Evolutionary conservation across 2,113 vertebrate species (phyloP).

Genomic region (Macrotus californicus): DNA sequence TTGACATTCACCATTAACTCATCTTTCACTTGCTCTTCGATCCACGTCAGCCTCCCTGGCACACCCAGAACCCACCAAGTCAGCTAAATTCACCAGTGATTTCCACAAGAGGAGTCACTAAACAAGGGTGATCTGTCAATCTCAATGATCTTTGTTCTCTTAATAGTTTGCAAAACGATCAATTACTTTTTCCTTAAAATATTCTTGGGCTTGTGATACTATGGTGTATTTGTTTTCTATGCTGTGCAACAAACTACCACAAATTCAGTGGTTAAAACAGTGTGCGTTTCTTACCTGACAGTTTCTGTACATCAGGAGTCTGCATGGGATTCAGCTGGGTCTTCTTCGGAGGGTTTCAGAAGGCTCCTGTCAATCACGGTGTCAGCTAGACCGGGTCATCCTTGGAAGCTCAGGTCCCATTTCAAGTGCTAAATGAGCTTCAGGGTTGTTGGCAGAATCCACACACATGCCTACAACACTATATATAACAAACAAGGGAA

Average conservation of each 20-base stretch:
- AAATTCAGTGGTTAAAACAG: not conserved
- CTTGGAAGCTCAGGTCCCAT: not conserved
- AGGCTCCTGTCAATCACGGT: not conserved
- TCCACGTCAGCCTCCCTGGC: no score
- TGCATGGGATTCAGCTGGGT: not conserved
- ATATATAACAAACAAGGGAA: not conserved
- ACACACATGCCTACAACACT: not conserved
- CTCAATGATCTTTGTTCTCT: not conserved
- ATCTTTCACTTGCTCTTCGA: not conserved
- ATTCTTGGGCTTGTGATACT: not conserved
- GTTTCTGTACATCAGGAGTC: not conserved
- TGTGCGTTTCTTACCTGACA: not conserved
- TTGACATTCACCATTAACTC: not conserved
- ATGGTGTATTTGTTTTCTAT: not conserved
- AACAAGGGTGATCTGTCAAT: not conserved
- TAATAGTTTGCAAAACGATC: not conserved
- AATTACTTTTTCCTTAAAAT: not conserved
- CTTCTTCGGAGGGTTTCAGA: not conserved
- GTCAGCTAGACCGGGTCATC: rapidly evolving
- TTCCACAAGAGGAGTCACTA: not conserved
- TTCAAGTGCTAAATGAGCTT: not conserved
- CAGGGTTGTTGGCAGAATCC: not conserved
- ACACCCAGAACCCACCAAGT: not conserved
- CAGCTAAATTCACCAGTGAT: not conserved
- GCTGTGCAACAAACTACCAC: not conserved